Conservation (phyloP, 2,113 vertebrate species). For the Pteropus alecto region DNA sequence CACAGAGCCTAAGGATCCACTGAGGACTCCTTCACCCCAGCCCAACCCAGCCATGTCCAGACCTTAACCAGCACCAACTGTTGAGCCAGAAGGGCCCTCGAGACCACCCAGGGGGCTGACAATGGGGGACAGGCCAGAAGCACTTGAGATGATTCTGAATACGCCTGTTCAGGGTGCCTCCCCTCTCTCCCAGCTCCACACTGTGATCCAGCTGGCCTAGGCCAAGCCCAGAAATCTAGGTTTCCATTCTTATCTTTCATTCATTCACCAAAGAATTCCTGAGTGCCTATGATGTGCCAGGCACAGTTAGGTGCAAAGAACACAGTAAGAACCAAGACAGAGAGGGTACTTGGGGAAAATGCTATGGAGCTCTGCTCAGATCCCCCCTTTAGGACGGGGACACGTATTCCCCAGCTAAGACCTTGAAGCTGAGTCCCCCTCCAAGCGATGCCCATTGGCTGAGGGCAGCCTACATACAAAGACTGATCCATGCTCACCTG, state of each 20-base stretch:
- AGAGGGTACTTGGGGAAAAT: neutral
- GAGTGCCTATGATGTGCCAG: neutral
- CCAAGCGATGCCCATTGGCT: neutral
- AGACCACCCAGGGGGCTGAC: neutral
- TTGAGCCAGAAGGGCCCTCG: neutral
- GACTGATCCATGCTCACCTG: neutral
- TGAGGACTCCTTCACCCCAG: neutral
- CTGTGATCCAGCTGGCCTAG: neutral
- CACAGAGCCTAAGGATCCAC: neutral
- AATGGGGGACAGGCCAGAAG: neutral
- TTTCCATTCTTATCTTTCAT: neutral
- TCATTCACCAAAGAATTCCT: neutral
- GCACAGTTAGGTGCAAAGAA: neutral
- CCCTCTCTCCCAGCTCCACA: neutral
- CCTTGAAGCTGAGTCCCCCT: neutral
- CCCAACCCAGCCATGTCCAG: neutral
- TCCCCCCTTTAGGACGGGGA: accelerated
- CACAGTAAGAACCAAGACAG: neutral
- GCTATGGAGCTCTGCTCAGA: neutral
- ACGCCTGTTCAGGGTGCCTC: neutral
- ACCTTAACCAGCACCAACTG: neutral
- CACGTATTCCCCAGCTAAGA: neutral
- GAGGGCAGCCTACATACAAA: neutral
- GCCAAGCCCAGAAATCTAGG: neutral
- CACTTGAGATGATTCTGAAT: neutral